A percentile compares a stretch with the other conserved stretches of the same genome.
Evolutionary conservation across 2,113 vertebrate species (phyloP).

Genomic region (Dascyllus trimaculatus): DNA sequence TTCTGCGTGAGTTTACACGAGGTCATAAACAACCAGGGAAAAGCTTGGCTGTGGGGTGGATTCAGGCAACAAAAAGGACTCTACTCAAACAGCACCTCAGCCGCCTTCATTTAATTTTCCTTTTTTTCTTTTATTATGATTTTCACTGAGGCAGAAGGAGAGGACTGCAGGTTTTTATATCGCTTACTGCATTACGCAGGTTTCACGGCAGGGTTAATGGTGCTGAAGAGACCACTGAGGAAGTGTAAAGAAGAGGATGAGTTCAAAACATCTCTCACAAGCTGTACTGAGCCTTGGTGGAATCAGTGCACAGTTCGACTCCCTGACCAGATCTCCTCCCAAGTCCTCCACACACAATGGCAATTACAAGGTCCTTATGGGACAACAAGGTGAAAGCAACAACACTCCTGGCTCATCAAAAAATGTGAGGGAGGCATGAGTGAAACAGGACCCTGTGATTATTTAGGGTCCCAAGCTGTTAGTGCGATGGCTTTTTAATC

Average conservation of each 20-base stretch:
- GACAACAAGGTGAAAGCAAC: slow-evolving; percentile 52
- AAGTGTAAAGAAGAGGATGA: background rate
- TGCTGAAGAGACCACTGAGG: background rate
- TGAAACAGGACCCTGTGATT: slow-evolving; percentile 60
- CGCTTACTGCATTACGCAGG: background rate
- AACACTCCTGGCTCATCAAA: slow-evolving; percentile 62
- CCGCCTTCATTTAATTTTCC: slow-evolving; percentile 4
- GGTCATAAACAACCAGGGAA: slow-evolving; percentile 21
- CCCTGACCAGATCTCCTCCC: slow-evolving; percentile 26
- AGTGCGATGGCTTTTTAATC: slow-evolving; percentile 77
- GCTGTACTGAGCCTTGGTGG: background rate
- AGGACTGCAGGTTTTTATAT: slow-evolving; percentile 2
- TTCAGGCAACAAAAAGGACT: slow-evolving; percentile 20
- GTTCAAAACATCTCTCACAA: background rate
- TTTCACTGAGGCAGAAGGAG: slow-evolving; percentile 23
- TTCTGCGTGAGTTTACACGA: slow-evolving; percentile 3
- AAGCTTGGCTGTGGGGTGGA: slow-evolving; percentile 19
- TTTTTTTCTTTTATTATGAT: background rate
- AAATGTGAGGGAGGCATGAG: slow-evolving; percentile 56
- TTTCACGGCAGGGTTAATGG: slow-evolving; percentile 6
- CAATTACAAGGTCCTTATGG: slow-evolving; percentile 40
- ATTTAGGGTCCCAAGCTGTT: slow-evolving; percentile 74
- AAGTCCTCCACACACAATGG: slow-evolving; percentile 29
- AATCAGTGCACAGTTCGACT: background rate
- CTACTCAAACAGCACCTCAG: background rate